Conservation (phyloP, 2,113 vertebrate species). For the Ptychochromis oligacanthus region DNA sequence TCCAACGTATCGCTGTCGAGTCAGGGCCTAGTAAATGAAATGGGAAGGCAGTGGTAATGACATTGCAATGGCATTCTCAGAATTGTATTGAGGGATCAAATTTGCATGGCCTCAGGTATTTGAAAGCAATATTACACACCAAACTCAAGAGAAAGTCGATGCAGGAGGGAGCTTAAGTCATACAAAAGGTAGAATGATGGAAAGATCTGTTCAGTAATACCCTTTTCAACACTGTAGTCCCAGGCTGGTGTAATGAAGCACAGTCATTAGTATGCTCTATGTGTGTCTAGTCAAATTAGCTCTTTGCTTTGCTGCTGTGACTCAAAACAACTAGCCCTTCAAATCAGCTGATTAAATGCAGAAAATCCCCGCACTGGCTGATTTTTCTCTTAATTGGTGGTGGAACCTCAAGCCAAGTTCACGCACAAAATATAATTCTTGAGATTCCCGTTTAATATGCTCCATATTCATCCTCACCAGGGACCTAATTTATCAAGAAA, state of each 20-base stretch:
- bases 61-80: conserved; percentile 32
- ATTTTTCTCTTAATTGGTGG: conserved; percentile 53
- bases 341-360: conserved; percentile 72
- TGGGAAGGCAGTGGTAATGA: conserved; percentile 44
- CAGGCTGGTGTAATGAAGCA: conserved; percentile 56
- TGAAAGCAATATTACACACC: conserved; percentile 30
- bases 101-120: conserved; percentile 45
- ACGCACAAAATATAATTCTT: conserved; percentile 40
- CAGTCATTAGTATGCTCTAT: conserved; percentile 70
- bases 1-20: conserved; percentile 45
- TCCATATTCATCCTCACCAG: conserved; percentile 25
- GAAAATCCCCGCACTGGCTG: conserved; percentile 41
- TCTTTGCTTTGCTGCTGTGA: conserved; percentile 52
- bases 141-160: conserved; percentile 22
- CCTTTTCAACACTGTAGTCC: conserved; percentile 40
- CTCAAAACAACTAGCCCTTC: conserved; percentile 63
- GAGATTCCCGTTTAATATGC: conserved; percentile 25
- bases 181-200: conserved; percentile 37
- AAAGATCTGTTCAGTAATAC: conserved; percentile 46
- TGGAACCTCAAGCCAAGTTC: conserved; percentile 51
- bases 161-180: conserved; percentile 11
- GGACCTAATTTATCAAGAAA: conserved; percentile 39
- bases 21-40: conserved; percentile 61
- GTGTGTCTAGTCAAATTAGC: conserved; percentile 71
- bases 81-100: conserved; percentile 39